Evolutionary conservation across 2,113 vertebrate genomes (phyloP), one percentile per base, ranked within the genome.

Genomic region (Bujurquina vittata): DNA sequence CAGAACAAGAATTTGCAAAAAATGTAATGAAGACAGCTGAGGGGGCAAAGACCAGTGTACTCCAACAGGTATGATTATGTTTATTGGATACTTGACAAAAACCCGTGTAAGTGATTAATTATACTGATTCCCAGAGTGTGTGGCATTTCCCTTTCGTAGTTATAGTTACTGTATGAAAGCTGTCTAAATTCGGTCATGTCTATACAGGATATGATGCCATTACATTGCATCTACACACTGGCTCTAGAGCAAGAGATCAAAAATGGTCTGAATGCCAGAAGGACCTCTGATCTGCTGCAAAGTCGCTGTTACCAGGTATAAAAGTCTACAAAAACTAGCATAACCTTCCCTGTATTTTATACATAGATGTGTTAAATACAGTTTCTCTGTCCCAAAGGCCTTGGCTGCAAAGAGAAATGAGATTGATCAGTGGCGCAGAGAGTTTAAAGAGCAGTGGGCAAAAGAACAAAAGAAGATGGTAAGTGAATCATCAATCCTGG

Each of bases 361-460:
- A 56, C 33, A 58, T 23, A 35, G 5, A 26, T 77, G 10, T 75
- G 37, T 77, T 80, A 83, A 67, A 83, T 77, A n/a, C 10, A 20
- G 5, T 58, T 1, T 89, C 59, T 79, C 18, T 87, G 10, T 79
- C 62, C 60, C 46, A 43, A 90, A 99, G 98, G 97, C 97, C 37
- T 94, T 99, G 72, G 94, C 93, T 17, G 95, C 96, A 85, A 98
- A 98, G 86, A 95, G 91, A 84, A 98, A 97, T 3, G 98, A 99
- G 73, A 96, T 98, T 31, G 98, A 99, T 61, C 98, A 97, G 69
- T 98, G 97, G 96, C 92, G 98, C 61, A 95, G 97, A 58, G 97
- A 98, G 82, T 98, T 98, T 92, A 98, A 98, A 87, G 98, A 98
- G 18, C 97, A 98, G 65, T 98, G 97, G 97, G 76, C 90, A 2